phyloP scores from a whole-genome alignment of 35 echinoderm and acorn worm species.

The Patiria miniata region DNA sequence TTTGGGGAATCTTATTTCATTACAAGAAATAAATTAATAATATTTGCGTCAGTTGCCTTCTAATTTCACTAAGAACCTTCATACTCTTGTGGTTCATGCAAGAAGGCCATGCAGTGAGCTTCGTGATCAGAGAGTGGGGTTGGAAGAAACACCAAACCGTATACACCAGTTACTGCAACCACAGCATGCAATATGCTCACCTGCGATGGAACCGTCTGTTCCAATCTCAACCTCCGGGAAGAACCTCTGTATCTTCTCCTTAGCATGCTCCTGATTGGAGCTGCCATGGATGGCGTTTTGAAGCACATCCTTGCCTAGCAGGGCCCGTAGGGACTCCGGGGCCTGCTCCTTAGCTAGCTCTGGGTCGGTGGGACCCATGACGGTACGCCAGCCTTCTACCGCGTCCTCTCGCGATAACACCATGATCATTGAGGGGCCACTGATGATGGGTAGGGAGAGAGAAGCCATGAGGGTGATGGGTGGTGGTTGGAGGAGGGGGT shows the following conservation, averaged over 20 bases:
- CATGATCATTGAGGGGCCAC: slow-evolving; percentile 90
- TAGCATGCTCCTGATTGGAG: slow-evolving; percentile 66
- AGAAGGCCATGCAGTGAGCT: too few relatives aligned
- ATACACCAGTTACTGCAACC: neutral
- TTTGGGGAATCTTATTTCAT: too few relatives aligned
- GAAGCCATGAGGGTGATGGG: neutral
- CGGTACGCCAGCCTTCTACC: slow-evolving; percentile 58
- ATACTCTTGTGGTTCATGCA: too few relatives aligned
- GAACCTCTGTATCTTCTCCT: slow-evolving; percentile 64
- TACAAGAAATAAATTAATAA: too few relatives aligned
- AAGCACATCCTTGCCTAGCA: slow-evolving; percentile 89
- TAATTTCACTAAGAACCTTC: too few relatives aligned
- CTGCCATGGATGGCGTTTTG: slow-evolving; percentile 92
- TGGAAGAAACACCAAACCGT: neutral
- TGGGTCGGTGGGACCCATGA: slow-evolving; percentile 93
- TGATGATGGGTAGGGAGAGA: slow-evolving; percentile 13
- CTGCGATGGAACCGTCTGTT: slow-evolving; percentile 58
- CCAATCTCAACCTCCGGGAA: slow-evolving; percentile 87
- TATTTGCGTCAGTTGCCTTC: too few relatives aligned
- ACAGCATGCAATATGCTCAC: slow-evolving; percentile 30
- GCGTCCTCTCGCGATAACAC: slow-evolving; percentile 95
- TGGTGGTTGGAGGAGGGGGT: neutral
- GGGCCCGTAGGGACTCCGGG: slow-evolving; percentile 86
- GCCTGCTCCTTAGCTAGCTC: slow-evolving; percentile 87
- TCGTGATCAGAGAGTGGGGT: too few relatives aligned